A percentile compares a stretch with the other conserved stretches of the same genome.
phyloP scores from a whole-genome alignment of 2,888 invertebrate species.

The Pseudeuparius sepicola region DNA sequence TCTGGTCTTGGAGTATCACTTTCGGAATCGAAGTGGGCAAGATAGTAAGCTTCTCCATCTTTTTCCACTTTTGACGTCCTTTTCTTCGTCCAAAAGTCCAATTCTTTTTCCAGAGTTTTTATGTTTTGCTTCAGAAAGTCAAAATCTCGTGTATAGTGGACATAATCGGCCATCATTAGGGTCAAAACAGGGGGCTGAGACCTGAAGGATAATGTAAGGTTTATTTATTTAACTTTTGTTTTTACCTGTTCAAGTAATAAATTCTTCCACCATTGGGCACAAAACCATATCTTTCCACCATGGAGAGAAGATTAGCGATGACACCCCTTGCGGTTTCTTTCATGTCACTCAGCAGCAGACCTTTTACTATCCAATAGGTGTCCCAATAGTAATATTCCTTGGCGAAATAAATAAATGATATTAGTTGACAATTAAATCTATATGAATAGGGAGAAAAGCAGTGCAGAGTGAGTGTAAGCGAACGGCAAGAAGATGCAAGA shows the following conservation, averaged over 20 bases:
- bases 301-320: slow-evolving; percentile 62
- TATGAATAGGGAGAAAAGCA: too few relatives aligned
- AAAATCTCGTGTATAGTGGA: slow-evolving; percentile 49
- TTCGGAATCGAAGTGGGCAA: slow-evolving; percentile 53
- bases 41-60: slow-evolving; percentile 42
- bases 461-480: too few relatives aligned
- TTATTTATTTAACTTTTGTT: too few relatives aligned
- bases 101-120: slow-evolving; percentile 49
- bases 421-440: too few relatives aligned
- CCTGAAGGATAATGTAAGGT: too few relatives aligned
- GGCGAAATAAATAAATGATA: too few relatives aligned
- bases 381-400: slow-evolving; percentile 79
- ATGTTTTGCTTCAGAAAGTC: slow-evolving; percentile 52
- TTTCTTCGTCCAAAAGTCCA: slow-evolving; percentile 55
- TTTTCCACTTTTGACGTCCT: slow-evolving; percentile 43
- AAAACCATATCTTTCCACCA: slow-evolving; percentile 52
- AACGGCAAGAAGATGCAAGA: too few relatives aligned
- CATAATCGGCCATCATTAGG: slow-evolving; percentile 50
- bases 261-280: slow-evolving; percentile 28
- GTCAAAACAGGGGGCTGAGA: slow-evolving; percentile 64
- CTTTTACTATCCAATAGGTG: slow-evolving; percentile 77
- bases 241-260: slow-evolving; percentile 42
- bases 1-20: slow-evolving; percentile 61
- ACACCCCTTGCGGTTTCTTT: slow-evolving; percentile 60
- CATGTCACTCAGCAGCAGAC: slow-evolving; percentile 70